A percentile compares a stretch with the other conserved stretches of the same genome.
Conservation (phyloP, 2,888 invertebrate species). For the Tenthredo notha region DNA sequence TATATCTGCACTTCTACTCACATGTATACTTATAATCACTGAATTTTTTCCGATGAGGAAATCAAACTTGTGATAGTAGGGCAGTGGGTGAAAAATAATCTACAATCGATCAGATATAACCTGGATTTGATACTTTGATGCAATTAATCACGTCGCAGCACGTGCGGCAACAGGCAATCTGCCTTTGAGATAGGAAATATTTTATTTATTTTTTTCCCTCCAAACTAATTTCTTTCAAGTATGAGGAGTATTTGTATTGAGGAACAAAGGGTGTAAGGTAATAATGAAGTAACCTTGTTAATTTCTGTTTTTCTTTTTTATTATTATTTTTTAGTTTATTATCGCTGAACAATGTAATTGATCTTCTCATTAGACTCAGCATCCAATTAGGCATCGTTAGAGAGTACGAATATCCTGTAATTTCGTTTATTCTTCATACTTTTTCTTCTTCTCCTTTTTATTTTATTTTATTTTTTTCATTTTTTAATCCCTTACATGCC, state of each 20-base stretch:
- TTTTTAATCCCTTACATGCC: not conserved
- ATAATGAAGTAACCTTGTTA: not conserved
- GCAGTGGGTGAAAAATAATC: conserved; percentile 45
- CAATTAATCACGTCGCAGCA: conserved; percentile 35
- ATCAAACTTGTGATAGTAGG: not conserved
- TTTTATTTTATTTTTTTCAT: no score
- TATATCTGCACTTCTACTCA: not conserved
- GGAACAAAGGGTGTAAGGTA: not conserved
- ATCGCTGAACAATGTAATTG: not conserved
- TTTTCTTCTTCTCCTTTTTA: not conserved
- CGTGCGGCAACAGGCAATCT: not conserved
- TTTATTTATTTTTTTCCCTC: not conserved
- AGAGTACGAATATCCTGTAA: not conserved
- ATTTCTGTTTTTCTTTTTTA: not conserved
- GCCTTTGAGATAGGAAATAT: conserved; percentile 8
- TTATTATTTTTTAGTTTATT: not conserved
- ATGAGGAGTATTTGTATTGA: not conserved
- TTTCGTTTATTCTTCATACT: not conserved
- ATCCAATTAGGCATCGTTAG: conserved; percentile 10
- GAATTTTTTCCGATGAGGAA: conserved; percentile 3
- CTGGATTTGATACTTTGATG: conserved; percentile 26
- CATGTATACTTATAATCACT: not conserved
- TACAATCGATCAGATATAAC: conserved; percentile 23
- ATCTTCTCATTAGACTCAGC: not conserved
- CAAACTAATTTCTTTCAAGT: not conserved